Evolutionary conservation across 1,140 invertebrate species (phyloP).

Genomic region (Cydia fagiglandana): DNA sequence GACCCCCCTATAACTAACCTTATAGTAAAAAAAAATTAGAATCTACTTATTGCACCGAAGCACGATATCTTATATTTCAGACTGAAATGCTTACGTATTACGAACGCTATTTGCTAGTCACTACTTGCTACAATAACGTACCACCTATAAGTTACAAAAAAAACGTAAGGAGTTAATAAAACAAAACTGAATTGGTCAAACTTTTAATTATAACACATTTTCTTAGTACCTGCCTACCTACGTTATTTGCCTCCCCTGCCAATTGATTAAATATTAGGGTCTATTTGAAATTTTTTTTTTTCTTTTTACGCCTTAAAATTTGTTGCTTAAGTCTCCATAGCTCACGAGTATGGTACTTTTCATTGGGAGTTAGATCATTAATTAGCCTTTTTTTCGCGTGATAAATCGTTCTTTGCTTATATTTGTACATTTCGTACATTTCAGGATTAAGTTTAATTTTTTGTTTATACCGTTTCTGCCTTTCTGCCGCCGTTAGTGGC

Average conservation of each 20-base stretch:
- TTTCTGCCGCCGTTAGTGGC: not conserved
- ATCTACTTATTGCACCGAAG: too few species aligned
- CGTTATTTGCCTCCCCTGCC: not conserved
- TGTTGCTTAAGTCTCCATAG: slow-evolving; percentile 12
- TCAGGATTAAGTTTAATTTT: slow-evolving; percentile 15
- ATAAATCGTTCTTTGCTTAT: not conserved
- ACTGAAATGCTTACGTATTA: too few species aligned
- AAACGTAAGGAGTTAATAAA: not conserved
- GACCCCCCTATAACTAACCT: too few species aligned
- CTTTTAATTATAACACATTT: not conserved
- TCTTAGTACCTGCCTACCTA: too few species aligned
- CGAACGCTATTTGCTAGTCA: too few species aligned
- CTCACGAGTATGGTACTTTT: not conserved
- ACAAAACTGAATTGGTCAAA: not conserved
- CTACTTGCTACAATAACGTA: too few species aligned
- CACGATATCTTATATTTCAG: too few species aligned
- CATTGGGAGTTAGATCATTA: slow-evolving; percentile 7
- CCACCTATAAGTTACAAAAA: too few species aligned
- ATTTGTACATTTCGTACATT: not conserved
- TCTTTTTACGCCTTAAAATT: not conserved
- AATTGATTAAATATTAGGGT: not conserved
- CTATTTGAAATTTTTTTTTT: not conserved
- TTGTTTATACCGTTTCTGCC: slow-evolving; percentile 17
- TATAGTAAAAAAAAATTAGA: too few species aligned
- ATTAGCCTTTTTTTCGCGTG: slow-evolving; percentile 19